phyloP scores from a whole-genome alignment of 2,888 invertebrate species.

The Danaus chrysippus region DNA sequence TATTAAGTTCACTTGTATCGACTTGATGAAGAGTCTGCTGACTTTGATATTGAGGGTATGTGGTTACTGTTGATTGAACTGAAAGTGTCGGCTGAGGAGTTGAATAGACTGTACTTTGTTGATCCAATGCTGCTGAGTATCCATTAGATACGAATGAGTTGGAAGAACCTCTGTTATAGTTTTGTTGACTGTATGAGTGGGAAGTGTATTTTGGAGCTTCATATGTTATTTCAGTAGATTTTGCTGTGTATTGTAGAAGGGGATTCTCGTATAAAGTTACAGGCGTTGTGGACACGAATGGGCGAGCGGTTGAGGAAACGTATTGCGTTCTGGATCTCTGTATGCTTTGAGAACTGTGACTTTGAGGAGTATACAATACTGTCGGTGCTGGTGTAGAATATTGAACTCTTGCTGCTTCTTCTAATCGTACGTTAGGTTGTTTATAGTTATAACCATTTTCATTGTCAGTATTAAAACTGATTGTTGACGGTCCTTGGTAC shows the following conservation, averaged over 20 bases:
- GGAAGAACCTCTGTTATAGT: constrained; percentile 49
- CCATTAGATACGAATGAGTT: constrained; percentile 42
- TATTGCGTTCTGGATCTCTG: constrained; percentile 25
- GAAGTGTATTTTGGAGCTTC: constrained; percentile 46
- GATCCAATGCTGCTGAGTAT: constrained; percentile 48
- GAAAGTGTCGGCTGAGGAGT: constrained; percentile 39
- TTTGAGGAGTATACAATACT: constrained; percentile 53
- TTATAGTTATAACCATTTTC: constrained; percentile 50
- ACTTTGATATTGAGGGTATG: constrained; percentile 52
- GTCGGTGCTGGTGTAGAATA: constrained; percentile 33
- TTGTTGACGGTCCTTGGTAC: constrained; percentile 40
- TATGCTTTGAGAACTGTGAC: constrained; percentile 57
- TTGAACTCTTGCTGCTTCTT: constrained; percentile 25
- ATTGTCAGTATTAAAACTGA: constrained; percentile 1
- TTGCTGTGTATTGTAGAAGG: constrained; percentile 32
- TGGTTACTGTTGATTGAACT: constrained; percentile 21
- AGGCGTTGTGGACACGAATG: constrained; percentile 30
- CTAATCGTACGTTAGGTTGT: constrained; percentile 37
- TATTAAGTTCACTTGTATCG: constrained; percentile 42
- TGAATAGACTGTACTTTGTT: constrained; percentile 47
- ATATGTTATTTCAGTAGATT: constrained; percentile 29
- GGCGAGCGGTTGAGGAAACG: constrained; percentile 30
- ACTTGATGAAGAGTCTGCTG: constrained; percentile 62
- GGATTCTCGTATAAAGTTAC: constrained; percentile 37
- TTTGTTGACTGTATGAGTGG: constrained; percentile 54